phyloP scores from a whole-genome alignment of 1,140 invertebrate species.

The Tetramorium simillimum region DNA sequence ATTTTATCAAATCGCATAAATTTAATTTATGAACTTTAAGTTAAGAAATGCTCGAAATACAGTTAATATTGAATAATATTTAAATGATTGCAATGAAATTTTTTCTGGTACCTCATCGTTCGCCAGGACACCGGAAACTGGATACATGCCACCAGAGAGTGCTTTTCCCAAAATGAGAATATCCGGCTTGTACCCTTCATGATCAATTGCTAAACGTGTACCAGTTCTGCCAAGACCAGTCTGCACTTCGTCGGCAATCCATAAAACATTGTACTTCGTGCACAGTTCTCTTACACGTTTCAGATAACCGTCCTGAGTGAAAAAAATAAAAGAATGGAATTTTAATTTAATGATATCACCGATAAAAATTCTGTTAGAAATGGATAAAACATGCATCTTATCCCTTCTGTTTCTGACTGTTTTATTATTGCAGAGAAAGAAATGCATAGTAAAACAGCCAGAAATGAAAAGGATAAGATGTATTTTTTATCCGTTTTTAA shows the following conservation, averaged over 20 bases:
- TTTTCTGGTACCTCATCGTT: slow-evolving; percentile 87
- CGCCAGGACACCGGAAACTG: slow-evolving; percentile 92
- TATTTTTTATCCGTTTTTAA: too few species aligned
- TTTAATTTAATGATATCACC: too few species aligned
- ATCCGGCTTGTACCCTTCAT: slow-evolving; percentile 93
- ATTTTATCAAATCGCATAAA: slow-evolving; percentile 25
- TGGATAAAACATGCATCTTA: too few species aligned
- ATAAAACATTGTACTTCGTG: slow-evolving; percentile 97
- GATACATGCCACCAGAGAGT: slow-evolving; percentile 93
- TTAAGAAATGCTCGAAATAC: neutral
- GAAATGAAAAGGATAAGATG: too few species aligned
- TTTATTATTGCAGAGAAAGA: too few species aligned
- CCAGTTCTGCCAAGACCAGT: slow-evolving; percentile 97
- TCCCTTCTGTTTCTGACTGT: too few species aligned
- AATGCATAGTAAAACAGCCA: too few species aligned
- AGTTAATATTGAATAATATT: neutral
- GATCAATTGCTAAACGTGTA: slow-evolving; percentile 94
- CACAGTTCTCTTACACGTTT: slow-evolving; percentile 95
- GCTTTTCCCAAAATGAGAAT: slow-evolving; percentile 93
- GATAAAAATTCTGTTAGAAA: too few species aligned
- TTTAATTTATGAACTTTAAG: neutral
- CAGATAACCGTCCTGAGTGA: slow-evolving; percentile 92
- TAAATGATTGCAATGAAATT: neutral
- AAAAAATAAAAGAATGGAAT: neutral
- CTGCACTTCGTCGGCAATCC: slow-evolving; percentile 99